Evolutionary conservation across 2,888 invertebrate genomes (phyloP).

Genomic region (Drosophila sordidula): DNA sequence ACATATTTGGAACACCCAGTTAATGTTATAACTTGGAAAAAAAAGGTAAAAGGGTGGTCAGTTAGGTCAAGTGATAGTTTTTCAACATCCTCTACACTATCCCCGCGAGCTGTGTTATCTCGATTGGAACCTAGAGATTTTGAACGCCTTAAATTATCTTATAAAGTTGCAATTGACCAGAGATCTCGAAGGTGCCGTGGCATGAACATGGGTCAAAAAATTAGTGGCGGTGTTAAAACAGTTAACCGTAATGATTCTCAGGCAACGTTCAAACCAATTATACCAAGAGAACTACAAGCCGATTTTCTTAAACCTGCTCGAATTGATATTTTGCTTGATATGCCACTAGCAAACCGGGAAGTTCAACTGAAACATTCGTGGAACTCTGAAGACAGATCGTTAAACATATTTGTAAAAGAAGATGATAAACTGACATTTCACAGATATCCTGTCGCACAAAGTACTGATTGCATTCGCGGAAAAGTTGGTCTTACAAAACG

Average conservation of each 20-base stretch:
- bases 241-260: constrained; percentile 93
- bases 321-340: constrained; percentile 97
- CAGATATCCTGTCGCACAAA: constrained; percentile 98
- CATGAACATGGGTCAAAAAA: constrained; percentile 99
- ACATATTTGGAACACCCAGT: constrained; percentile 72
- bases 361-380: constrained; percentile 97
- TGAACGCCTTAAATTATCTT: constrained; percentile 86
- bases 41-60: constrained; percentile 85
- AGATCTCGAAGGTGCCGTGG: constrained; percentile 90
- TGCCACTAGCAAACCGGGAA: constrained; percentile 96
- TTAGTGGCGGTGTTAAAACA: constrained; percentile 91
- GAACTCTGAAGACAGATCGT: constrained; percentile 98
- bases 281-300: constrained; percentile 94
- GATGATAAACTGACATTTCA: constrained; percentile 99
- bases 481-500: constrained; percentile 96
- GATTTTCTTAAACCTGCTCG: constrained; percentile 96
- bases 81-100: constrained; percentile 85
- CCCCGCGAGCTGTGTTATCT: constrained; percentile 85
- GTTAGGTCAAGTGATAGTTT: constrained; percentile 85
- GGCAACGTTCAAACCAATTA: constrained; percentile 94
- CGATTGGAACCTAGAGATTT: constrained; percentile 86
- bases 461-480: constrained; percentile 99
- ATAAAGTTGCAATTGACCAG: constrained; percentile 86
- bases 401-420: constrained; percentile 99
- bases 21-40: constrained; percentile 80